Base-by-base conservation (phyloP, 2,113 vertebrate species). In the Bagarius yarrelli region DNA sequence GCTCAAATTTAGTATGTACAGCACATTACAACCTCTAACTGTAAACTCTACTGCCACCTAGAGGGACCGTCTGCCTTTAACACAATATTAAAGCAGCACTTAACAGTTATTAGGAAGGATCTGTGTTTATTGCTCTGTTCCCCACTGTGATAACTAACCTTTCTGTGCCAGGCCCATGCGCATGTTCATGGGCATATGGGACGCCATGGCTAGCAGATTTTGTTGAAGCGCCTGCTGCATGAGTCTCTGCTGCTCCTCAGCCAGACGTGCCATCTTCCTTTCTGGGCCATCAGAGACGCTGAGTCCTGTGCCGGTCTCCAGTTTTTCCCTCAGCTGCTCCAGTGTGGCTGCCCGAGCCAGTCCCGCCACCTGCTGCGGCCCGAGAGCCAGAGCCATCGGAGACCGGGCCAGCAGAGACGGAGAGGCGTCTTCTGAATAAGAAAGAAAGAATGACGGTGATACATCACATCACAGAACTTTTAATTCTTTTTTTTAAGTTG, bases 181-280 rank as follows among this genome's bases (percentile, higher is more conserved):
- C 83, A 92, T 90, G 90, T 95, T 98, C 95, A 97, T 94, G 85
- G 97, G 97, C 84, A 97, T 93, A 81, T 97, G 96, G 9, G 96
- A 92, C 0, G 97, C 95, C 96, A 98, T 89, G 89, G 91, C 94
- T 81, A 98, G 86, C 4, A 98, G 91, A 90, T 95, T 97, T 81
- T 98, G 96, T 81, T 98, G 97, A 70, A 98, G 92, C 2, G 96
- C 95, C 91, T 98, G 96, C 88, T 98, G 97, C 84, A 97, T 94
- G 0, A 98, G 91, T 27, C 96, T 94, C 91, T 98, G 96, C 87
- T 98, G 96, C 84, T 98, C 97, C 85, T 93, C 95, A 0, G 94
- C 93, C 89, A 96, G 89, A 1, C 95, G 90, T 0, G 94, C 88
- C 81, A 90, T 91, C 87, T 96, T 96, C 91, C 97, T 96, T 90